Evolutionary conservation across 2,113 vertebrate genomes (phyloP).

Genomic region (Platichthys flesus): DNA sequence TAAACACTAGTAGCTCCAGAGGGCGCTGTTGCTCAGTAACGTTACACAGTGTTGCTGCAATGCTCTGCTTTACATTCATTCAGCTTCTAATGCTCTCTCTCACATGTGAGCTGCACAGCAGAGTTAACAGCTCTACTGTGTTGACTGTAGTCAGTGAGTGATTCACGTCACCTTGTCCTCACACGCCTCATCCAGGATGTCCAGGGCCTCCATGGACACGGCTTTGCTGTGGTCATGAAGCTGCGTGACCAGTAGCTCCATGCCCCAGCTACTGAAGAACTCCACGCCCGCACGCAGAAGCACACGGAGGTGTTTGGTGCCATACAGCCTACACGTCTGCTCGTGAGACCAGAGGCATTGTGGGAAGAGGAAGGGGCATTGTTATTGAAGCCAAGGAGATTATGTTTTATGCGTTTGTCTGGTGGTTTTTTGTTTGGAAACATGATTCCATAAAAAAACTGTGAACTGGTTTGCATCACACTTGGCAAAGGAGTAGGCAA

Average conservation of each 20-base stretch:
- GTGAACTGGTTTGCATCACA: not conserved
- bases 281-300: slow-evolving; percentile 95
- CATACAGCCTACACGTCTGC: slow-evolving; percentile 92
- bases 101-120: not conserved
- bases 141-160: not conserved
- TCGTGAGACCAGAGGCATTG: slow-evolving; percentile 11
- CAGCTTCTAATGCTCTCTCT: not conserved
- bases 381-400: not conserved
- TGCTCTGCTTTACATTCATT: not conserved
- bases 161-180: slow-evolving; percentile 92
- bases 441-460: not conserved
- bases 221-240: slow-evolving; percentile 98
- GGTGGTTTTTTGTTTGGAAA: not conserved
- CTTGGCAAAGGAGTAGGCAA: too few relatives aligned
- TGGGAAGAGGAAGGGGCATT: not conserved
- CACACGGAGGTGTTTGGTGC: slow-evolving; percentile 96
- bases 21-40: too few relatives aligned
- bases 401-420: not conserved
- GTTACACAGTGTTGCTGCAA: too few relatives aligned
- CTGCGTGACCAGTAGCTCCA: slow-evolving; percentile 97
- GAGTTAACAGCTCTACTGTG: not conserved
- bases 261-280: slow-evolving; percentile 99
- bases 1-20: too few relatives aligned
- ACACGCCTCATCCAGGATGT: slow-evolving; percentile 97
- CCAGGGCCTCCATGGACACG: slow-evolving; percentile 95